phyloP scores from a whole-genome alignment of 2,113 vertebrate genomes.

The Porphyrio hochstetteri region DNA sequence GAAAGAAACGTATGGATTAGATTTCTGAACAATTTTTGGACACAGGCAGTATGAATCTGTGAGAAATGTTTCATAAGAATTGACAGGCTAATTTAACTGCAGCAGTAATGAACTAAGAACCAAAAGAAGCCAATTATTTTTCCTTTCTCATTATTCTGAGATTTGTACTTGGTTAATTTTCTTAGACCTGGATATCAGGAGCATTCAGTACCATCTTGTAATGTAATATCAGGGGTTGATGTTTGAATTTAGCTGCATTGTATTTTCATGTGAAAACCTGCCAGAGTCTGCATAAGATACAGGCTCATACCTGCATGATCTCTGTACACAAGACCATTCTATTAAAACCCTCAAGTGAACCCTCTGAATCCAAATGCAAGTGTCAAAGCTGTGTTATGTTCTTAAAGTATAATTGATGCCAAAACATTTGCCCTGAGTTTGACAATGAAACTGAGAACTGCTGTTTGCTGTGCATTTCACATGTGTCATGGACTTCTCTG shows the following conservation, averaged over 20 bases:
- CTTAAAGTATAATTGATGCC: neutral
- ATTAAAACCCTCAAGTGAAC: neutral
- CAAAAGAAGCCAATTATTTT: neutral
- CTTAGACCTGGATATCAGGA: neutral
- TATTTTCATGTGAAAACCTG: neutral
- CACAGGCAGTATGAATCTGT: neutral
- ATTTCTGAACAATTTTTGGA: conserved; percentile 36
- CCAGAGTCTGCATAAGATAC: neutral
- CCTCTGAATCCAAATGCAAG: neutral
- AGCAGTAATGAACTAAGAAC: neutral
- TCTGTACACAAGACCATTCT: accelerated
- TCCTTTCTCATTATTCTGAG: neutral
- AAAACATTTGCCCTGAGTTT: neutral
- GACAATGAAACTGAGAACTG: neutral
- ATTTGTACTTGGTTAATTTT: neutral
- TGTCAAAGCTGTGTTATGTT: neutral
- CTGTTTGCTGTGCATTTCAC: accelerated
- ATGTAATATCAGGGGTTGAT: accelerated
- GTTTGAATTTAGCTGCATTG: neutral
- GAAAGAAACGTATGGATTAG: conserved; percentile 5
- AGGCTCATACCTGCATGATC: neutral
- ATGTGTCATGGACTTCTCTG: neutral
- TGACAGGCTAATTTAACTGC: neutral
- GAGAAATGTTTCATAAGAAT: neutral
- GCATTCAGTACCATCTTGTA: neutral